These are phyloP conservation scores for Halcyon senegalensis DNA, from an alignment of 2,113 vertebrate genomes.

Conservation along the genomic window DNA sequence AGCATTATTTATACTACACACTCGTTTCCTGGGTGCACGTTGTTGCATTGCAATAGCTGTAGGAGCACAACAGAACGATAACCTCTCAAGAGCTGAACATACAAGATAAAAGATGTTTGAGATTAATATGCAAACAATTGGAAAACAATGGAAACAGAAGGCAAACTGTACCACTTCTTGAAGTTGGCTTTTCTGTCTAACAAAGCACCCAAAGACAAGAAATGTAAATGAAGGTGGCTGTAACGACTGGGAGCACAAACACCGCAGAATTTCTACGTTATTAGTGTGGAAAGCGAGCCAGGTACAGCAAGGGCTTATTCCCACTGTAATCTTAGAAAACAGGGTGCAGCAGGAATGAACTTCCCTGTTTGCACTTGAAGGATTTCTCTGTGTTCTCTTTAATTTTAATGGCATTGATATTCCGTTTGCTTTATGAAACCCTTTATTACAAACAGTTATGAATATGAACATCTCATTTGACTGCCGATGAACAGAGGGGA, in stretches of 20 bases:
- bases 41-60: background rate
- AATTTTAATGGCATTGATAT: conserved; percentile 79
- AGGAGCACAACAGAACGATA: background rate
- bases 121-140: conserved; percentile 30
- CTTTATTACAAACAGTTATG: conserved; percentile 83
- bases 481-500: conserved; percentile 83
- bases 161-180: background rate
- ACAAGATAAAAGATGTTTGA: conserved; percentile 52
- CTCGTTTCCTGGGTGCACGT: background rate
- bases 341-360: conserved; percentile 47
- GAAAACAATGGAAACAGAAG: background rate
- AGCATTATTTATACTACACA: background rate
- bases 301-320: conserved; percentile 7
- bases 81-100: conserved; percentile 37
- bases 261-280: background rate
- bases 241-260: background rate
- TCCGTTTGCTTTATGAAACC: conserved; percentile 80
- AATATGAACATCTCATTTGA: conserved; percentile 86
- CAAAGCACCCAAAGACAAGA: background rate
- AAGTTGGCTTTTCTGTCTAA: conserved; percentile 1
- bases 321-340: conserved; percentile 24
- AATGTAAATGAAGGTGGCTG: background rate
- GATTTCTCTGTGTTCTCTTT: conserved; percentile 62
- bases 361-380: conserved; percentile 64
- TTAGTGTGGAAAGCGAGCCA: background rate